Evolutionary conservation across 2,888 invertebrate genomes (phyloP).

Genomic region (Bembecia ichneumoniformis): DNA sequence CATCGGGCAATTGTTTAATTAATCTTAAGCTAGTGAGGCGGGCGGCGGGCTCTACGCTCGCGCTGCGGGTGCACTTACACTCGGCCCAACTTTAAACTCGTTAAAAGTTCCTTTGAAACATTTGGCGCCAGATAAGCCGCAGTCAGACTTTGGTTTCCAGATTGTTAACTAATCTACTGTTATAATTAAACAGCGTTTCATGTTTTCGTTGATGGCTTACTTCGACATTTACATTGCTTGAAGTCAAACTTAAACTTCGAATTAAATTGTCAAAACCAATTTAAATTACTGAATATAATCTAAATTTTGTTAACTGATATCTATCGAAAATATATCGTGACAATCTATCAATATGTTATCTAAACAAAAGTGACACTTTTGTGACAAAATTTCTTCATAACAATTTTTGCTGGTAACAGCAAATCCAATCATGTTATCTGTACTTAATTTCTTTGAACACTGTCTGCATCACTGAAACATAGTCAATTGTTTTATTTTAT

Average conservation of each 20-base stretch:
- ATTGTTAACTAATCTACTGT: slow-evolving; percentile 68
- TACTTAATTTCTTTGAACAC: no score
- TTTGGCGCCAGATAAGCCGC: slow-evolving; percentile 72
- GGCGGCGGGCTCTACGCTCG: slow-evolving; percentile 29
- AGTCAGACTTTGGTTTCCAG: slow-evolving; percentile 59
- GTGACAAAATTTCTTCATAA: no score
- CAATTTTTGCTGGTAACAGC: no score
- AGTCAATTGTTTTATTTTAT: no score
- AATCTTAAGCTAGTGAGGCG: slow-evolving; percentile 63
- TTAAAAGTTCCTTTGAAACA: slow-evolving; percentile 72
- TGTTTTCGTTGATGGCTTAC: slow-evolving; percentile 15
- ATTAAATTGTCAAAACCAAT: no score
- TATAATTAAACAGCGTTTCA: slow-evolving; percentile 62
- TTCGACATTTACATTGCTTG: not conserved
- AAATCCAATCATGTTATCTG: no score
- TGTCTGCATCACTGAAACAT: no score
- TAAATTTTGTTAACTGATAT: no score
- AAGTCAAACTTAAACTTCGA: not conserved
- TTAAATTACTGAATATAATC: no score
- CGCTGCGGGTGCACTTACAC: slow-evolving; percentile 56
- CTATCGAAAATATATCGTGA: no score
- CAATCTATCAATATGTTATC: no score
- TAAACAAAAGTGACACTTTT: no score
- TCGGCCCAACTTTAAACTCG: slow-evolving; percentile 70
- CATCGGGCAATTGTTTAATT: slow-evolving; percentile 72